These are phyloP conservation scores for Lophura nycthemera DNA, from an alignment of 2,113 vertebrate genomes.

Conservation along the genomic window DNA sequence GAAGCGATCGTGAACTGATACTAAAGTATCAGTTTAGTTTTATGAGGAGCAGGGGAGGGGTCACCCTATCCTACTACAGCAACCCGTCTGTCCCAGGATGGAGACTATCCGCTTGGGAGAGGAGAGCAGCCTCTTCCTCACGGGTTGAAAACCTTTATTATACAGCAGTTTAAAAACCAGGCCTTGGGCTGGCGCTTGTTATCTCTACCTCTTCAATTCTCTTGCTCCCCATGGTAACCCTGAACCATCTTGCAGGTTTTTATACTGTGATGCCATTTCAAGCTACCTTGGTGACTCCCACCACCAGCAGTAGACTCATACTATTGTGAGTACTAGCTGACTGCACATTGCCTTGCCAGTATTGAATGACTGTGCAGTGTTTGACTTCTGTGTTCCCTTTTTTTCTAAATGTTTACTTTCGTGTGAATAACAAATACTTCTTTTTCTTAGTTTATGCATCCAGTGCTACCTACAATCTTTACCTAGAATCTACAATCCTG, in stretches of 20 bases:
- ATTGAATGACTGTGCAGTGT: accelerated
- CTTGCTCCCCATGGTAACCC: background rate
- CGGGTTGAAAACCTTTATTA: background rate
- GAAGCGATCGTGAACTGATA: too few relatives aligned
- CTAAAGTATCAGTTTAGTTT: background rate
- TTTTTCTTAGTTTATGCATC: background rate
- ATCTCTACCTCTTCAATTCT: background rate
- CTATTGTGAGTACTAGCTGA: background rate
- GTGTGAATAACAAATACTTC: background rate
- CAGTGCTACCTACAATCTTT: background rate
- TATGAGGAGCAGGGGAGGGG: background rate
- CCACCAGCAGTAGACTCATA: accelerated
- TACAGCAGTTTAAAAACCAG: background rate
- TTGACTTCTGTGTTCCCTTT: background rate
- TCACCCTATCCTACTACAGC: background rate
- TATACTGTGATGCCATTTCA: background rate
- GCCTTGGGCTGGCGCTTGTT: background rate
- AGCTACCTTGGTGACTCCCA: background rate
- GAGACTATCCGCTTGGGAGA: background rate
- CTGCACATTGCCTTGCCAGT: background rate
- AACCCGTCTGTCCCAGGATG: background rate
- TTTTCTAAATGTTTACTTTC: background rate
- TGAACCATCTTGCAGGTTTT: background rate
- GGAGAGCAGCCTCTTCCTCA: background rate
- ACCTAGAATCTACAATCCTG: background rate